Conservation (phyloP, 2,888 invertebrate species). For the Stenurella melanura region DNA sequence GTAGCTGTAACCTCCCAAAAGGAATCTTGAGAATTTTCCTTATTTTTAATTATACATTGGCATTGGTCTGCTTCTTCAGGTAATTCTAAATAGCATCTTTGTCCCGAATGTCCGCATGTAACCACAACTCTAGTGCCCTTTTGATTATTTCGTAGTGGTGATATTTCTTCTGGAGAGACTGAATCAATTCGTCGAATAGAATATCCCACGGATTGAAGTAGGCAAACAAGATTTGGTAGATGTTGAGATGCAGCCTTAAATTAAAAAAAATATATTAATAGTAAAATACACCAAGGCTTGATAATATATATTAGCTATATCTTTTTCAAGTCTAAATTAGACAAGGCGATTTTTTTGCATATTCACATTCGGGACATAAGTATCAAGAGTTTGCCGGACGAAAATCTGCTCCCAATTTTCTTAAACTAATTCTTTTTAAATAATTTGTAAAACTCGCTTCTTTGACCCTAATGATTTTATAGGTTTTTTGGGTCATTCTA, state of each 20-base stretch:
- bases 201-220: constrained; percentile 37
- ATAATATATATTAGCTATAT: too few species aligned
- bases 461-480: too few species aligned
- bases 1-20: constrained; percentile 30
- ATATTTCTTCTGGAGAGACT: constrained; percentile 18
- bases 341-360: too few species aligned
- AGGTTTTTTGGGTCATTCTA: too few species aligned
- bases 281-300: too few species aligned
- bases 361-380: too few species aligned
- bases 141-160: constrained; percentile 2
- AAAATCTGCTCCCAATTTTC: too few species aligned
- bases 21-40: constrained; percentile 21
- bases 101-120: constrained; percentile 39
- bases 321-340: too few species aligned
- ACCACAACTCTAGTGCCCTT: constrained; percentile 31
- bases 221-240: constrained; percentile 34
- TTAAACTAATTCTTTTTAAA: too few species aligned
- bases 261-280: background rate
- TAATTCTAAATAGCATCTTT: constrained; percentile 31
- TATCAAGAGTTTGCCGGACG: too few species aligned
- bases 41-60: constrained; percentile 25
- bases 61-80: constrained; percentile 34
- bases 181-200: constrained; percentile 33
- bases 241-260: constrained; percentile 6
- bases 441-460: too few species aligned